These are phyloP conservation scores for Polypterus bichir DNA, from an alignment of 2,113 vertebrate genomes.

Conservation along the genomic window DNA sequence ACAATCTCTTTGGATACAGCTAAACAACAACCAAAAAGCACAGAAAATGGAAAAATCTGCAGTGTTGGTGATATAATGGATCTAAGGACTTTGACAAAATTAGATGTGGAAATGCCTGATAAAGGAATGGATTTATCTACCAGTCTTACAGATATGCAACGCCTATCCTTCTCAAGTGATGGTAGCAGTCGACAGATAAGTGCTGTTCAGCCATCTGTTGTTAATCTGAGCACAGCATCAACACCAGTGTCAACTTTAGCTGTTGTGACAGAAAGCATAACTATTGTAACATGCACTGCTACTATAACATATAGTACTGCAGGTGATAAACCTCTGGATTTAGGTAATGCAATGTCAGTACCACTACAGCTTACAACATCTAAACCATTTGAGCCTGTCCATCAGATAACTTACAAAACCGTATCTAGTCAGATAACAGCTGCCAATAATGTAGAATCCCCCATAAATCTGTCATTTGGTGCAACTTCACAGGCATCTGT, in stretches of 20 bases:
- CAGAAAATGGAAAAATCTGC: slow-evolving; percentile 61
- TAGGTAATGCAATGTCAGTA: slow-evolving; percentile 49
- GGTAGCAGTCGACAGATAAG: slow-evolving; percentile 60
- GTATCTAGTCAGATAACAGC: slow-evolving; percentile 41
- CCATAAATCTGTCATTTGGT: slow-evolving; percentile 80
- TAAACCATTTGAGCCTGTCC: slow-evolving; percentile 62
- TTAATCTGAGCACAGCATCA: slow-evolving; percentile 74
- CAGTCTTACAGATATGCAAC: slow-evolving; percentile 50
- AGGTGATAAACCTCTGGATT: slow-evolving; percentile 62
- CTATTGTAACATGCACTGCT: slow-evolving; percentile 62
- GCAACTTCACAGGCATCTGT: slow-evolving; percentile 42
- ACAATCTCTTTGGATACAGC: slow-evolving; percentile 47
- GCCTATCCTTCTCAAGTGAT: slow-evolving; percentile 52
- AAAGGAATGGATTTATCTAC: slow-evolving; percentile 64
- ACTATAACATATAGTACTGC: slow-evolving; percentile 54
- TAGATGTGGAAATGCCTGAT: slow-evolving; percentile 56
- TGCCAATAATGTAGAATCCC: slow-evolving; percentile 57
- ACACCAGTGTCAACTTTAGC: slow-evolving; percentile 50
- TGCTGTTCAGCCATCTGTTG: slow-evolving; percentile 74
- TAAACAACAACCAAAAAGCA: slow-evolving; percentile 45
- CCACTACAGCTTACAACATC: slow-evolving; percentile 72
- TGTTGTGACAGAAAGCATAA: slow-evolving; percentile 55
- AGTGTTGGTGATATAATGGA: slow-evolving; percentile 75
- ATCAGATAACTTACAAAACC: slow-evolving; percentile 54
- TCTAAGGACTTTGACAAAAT: slow-evolving; percentile 70